Conservation (phyloP, 1,140 invertebrate genomes). For the Choristoneura fumiferana region DNA sequence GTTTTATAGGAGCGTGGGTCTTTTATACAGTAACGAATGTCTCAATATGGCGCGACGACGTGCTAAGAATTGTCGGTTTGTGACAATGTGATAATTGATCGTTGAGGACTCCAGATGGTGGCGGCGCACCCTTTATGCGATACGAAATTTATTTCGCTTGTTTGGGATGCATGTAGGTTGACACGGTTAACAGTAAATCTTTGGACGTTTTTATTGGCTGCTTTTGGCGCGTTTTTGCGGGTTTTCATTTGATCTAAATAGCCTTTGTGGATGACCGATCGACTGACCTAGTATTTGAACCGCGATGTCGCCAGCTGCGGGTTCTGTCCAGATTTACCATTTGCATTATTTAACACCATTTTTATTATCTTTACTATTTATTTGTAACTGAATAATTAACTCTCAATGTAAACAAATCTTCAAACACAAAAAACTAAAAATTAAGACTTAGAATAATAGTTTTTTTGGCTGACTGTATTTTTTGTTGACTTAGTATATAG, state of each 20-base stretch:
- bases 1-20: slow-evolving; percentile 15
- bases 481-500: too few species aligned
- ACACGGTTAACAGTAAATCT: slow-evolving; percentile 38
- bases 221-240: neutral
- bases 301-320: too few species aligned
- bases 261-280: too few species aligned
- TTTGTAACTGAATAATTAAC: too few species aligned
- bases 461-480: too few species aligned
- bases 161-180: slow-evolving; percentile 55
- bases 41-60: slow-evolving; percentile 62
- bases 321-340: too few species aligned
- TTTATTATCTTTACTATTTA: too few species aligned
- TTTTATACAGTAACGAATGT: slow-evolving; percentile 31
- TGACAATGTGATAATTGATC: slow-evolving; percentile 73
- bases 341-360: too few species aligned
- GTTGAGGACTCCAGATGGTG: slow-evolving; percentile 42
- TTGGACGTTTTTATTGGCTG: slow-evolving; percentile 46
- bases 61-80: slow-evolving; percentile 58
- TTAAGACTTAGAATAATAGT: too few species aligned
- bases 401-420: too few species aligned
- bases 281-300: too few species aligned
- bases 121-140: slow-evolving; percentile 61
- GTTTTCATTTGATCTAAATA: neutral
- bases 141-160: slow-evolving; percentile 48
- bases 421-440: too few species aligned